Percentiles rank a stretch among this genome's conserved stretches.
Conservation (phyloP, 2,888 invertebrate genomes). For the Pseudococcus longispinus region DNA sequence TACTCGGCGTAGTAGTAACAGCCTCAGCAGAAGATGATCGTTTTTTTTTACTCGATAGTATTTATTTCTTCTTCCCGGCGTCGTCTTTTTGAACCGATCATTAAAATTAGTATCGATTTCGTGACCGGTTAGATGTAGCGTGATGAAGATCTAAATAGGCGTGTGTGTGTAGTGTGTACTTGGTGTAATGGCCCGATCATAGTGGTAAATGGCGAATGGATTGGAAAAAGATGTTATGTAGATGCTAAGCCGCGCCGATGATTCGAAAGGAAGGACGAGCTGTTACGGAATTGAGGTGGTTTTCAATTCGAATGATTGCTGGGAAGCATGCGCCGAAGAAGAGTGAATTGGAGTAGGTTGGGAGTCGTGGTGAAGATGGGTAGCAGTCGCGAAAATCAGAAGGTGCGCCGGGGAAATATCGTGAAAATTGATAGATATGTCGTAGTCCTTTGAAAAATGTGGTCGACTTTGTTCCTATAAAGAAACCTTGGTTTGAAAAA, state of each 20-base stretch:
- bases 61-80: background rate
- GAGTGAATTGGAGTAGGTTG: background rate
- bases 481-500: too few relatives aligned
- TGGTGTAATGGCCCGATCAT: background rate
- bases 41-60: background rate
- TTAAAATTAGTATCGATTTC: constrained; percentile 24
- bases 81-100: background rate
- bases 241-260: background rate
- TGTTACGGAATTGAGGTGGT: background rate
- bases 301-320: background rate
- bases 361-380: too few relatives aligned
- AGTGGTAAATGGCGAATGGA: background rate
- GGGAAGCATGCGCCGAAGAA: background rate
- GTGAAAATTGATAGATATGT: too few relatives aligned
- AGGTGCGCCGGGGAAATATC: too few relatives aligned
- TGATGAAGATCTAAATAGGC: background rate
- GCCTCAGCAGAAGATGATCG: background rate
- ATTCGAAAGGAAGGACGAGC: background rate
- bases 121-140: constrained; percentile 13
- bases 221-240: background rate
- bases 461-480: too few relatives aligned
- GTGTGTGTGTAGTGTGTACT: background rate
- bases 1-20: background rate
- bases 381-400: too few relatives aligned
- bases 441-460: too few relatives aligned